Percentiles rank a stretch among this genome's conserved stretches.
Evolutionary conservation across 2,797 vertebrate species (phyloP).

Genomic region (Paedocypris micromegethes): DNA sequence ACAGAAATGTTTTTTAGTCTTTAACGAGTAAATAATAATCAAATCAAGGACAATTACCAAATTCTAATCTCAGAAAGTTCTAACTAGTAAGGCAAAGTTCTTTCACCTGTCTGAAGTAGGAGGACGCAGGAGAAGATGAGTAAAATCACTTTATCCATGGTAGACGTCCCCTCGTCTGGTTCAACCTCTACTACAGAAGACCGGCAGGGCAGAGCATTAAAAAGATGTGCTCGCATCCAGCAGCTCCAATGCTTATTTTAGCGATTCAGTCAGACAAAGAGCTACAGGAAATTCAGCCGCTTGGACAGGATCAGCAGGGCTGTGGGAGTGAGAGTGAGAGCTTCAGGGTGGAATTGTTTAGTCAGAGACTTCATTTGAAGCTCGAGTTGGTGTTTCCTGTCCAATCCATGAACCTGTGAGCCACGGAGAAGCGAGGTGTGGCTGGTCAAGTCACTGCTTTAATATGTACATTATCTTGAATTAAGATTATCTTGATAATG

Average conservation of each 20-base stretch:
- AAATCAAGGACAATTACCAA: too few species aligned
- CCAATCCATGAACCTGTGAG: not conserved
- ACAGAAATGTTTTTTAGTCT: too few species aligned
- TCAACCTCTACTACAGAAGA: constrained; percentile 6
- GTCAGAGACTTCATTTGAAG: constrained; percentile 9
- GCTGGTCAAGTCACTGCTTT: too few species aligned
- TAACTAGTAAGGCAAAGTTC: not conserved
- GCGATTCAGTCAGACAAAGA: constrained; percentile 81
- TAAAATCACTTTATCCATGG: constrained; percentile 25
- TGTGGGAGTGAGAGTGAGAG: constrained; percentile 19
- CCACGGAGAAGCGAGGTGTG: not conserved
- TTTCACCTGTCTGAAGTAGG: constrained; percentile 27
- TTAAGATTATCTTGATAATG: too few species aligned
- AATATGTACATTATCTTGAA: too few species aligned
- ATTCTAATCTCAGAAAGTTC: too few species aligned
- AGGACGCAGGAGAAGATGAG: constrained; percentile 20
- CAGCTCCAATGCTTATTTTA: constrained; percentile 78
- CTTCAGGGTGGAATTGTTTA: not conserved
- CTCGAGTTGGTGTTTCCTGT: constrained; percentile 5
- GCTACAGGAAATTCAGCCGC: constrained; percentile 77
- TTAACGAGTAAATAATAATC: too few species aligned
- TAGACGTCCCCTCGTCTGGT: constrained; percentile 1
- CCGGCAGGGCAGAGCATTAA: constrained; percentile 12
- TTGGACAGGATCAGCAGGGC: constrained; percentile 76
- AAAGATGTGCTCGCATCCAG: constrained; percentile 55